phyloP scores from a whole-genome alignment of 2,888 invertebrate species.

The Stenichneumon culpator region DNA sequence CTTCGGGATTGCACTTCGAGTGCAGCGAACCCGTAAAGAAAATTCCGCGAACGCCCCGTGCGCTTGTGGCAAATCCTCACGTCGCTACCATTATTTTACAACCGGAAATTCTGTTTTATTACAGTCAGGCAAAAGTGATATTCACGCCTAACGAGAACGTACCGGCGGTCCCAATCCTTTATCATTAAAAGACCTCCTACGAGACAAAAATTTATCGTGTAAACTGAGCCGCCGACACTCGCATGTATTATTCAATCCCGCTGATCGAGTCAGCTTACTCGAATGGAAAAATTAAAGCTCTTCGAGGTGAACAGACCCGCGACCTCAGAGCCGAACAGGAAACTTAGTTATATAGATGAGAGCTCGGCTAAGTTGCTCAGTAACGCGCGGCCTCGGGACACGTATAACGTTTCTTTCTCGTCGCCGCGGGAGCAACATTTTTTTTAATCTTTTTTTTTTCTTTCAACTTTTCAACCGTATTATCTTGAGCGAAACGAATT shows the following conservation, averaged over 20 bases:
- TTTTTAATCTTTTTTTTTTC: slow-evolving; percentile 12
- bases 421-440: slow-evolving; percentile 28
- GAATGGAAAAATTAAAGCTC: slow-evolving; percentile 23
- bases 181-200: background rate
- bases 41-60: slow-evolving; percentile 36
- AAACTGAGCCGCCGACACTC: background rate
- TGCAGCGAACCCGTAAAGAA: slow-evolving; percentile 66
- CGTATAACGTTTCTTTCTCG: slow-evolving; percentile 60
- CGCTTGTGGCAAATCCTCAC: slow-evolving; percentile 7
- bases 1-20: slow-evolving; percentile 46
- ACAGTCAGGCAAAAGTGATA: slow-evolving; percentile 3
- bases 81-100: slow-evolving; percentile 18
- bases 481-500: slow-evolving; percentile 11
- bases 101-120: background rate
- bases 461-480: slow-evolving; percentile 1
- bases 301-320: slow-evolving; percentile 21
- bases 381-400: slow-evolving; percentile 32
- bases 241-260: slow-evolving; percentile 40
- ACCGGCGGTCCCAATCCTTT: slow-evolving; percentile 6
- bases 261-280: slow-evolving; percentile 18
- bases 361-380: background rate
- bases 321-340: slow-evolving; percentile 28
- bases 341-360: slow-evolving; percentile 20
- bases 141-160: slow-evolving; percentile 13
- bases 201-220: slow-evolving; percentile 6